Percentiles rank a stretch among this genome's conserved stretches.
Conservation (phyloP, 2,113 vertebrate species). For the Maccullochella peelii region DNA sequence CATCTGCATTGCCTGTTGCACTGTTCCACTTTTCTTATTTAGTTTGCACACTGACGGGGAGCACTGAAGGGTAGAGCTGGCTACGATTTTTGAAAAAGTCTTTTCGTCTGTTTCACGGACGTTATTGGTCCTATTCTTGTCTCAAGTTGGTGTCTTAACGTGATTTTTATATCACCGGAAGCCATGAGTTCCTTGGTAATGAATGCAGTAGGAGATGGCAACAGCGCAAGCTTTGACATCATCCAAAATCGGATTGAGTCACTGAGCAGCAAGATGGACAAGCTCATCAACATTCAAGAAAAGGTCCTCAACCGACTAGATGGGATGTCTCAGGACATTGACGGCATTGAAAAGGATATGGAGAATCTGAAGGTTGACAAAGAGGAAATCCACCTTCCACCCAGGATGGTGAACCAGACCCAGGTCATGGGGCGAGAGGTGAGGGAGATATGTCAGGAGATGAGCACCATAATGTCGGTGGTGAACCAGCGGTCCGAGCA, state of each 20-base stretch:
- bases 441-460: constrained; percentile 86
- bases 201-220: constrained; percentile 70
- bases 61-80: constrained; percentile 68
- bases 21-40: not conserved
- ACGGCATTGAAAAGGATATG: constrained; percentile 85
- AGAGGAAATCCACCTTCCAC: constrained; percentile 78
- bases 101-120: constrained; percentile 62
- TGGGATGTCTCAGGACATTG: constrained; percentile 88
- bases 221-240: constrained; percentile 75
- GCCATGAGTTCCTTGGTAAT: constrained; percentile 80
- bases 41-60: constrained; percentile 23
- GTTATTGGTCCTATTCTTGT: constrained; percentile 41
- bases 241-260: constrained; percentile 87
- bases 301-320: constrained; percentile 88
- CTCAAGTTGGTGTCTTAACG: constrained; percentile 56
- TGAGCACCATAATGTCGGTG: constrained; percentile 87
- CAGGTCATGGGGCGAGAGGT: constrained; percentile 78
- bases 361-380: constrained; percentile 85
- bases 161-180: constrained; percentile 54
- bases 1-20: not conserved
- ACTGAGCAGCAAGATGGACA: constrained; percentile 90
- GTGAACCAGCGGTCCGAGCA: constrained; percentile 88
- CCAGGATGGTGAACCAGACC: constrained; percentile 62
- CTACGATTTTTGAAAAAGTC: constrained; percentile 56
- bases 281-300: constrained; percentile 87